Conservation (phyloP, 2,113 vertebrate species). For the Coptodon bakossiorum region DNA sequence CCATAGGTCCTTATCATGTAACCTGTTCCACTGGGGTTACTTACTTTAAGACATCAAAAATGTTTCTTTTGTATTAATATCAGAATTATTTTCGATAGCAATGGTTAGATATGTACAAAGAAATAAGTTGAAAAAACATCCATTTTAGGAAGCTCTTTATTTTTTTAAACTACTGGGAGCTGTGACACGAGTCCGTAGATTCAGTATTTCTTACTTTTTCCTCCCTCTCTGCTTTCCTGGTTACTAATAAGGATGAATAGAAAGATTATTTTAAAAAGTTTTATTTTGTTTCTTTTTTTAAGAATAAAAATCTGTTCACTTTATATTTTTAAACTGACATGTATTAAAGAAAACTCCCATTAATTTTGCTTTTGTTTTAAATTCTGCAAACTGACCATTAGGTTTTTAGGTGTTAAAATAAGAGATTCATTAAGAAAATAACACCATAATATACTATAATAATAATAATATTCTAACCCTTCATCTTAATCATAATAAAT, state of each 20-base stretch:
- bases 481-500: neutral
- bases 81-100: neutral
- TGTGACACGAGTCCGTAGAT: neutral
- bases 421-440: neutral
- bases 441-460: neutral
- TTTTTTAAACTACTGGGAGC: neutral
- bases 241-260: neutral
- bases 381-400: neutral
- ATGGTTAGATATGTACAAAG: neutral
- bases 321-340: neutral
- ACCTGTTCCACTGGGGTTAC: neutral
- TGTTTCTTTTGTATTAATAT: neutral
- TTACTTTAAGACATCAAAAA: neutral
- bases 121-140: neutral
- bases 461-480: neutral
- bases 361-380: neutral
- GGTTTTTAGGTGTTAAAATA: neutral
- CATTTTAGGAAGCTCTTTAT: neutral
- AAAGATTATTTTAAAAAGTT: neutral
- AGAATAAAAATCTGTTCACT: neutral
- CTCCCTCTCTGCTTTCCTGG: neutral
- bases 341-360: neutral
- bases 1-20: no score
- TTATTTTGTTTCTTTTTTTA: neutral
- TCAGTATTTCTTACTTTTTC: neutral